Base-by-base conservation (phyloP, 2,888 invertebrate species). In the Cephalotes varians region DNA sequence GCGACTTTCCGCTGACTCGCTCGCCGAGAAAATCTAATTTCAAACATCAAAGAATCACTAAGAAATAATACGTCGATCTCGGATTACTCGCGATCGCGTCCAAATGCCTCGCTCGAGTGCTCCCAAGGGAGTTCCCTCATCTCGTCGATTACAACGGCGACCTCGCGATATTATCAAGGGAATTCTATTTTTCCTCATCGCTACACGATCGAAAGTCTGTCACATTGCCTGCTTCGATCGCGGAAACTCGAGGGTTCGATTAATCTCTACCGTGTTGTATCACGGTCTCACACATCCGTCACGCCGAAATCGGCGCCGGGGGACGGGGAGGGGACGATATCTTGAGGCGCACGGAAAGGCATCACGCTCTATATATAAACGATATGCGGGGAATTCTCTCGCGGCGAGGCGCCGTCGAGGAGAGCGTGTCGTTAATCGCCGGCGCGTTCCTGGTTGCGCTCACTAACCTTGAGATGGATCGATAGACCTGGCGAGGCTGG, bases 391-490 rank as follows among this genome's bases (percentile, higher is more conserved):
- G 28, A 64, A 64, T 9, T 34, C 28, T 73, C 40, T 40, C 56
- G 9, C 15, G 37, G 37, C 15, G 37, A 37, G 15, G 37, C 60
- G 64, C 37, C 47, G 47, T 47, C 34, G 51, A 51, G 25, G 49
- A 34, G 40, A 28, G 51, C 15, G 15, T 2, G 40, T 37, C 21
- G 12, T 54, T 54, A 54, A 67, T 77, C 40, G 18, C 40, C 54
- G 40, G 54, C 31, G 76, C 31, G 28, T 12, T 44, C 12, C 21
- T 60, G 25, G 31, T 67, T 34, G 21, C 44, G 12, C 44, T 79
- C 34, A 25, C 77, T 79, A 79, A 79, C 77, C 77, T 79, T 79
- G 77, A 79, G 25, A 34, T 18, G 56, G 62, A 79, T 79, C 77
- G 67, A 79, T 79, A 79, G 25, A 37, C 37, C 25, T 28, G 37